phyloP scores from a whole-genome alignment of 2,888 invertebrate genomes.

The Phlogophora meticulosa region DNA sequence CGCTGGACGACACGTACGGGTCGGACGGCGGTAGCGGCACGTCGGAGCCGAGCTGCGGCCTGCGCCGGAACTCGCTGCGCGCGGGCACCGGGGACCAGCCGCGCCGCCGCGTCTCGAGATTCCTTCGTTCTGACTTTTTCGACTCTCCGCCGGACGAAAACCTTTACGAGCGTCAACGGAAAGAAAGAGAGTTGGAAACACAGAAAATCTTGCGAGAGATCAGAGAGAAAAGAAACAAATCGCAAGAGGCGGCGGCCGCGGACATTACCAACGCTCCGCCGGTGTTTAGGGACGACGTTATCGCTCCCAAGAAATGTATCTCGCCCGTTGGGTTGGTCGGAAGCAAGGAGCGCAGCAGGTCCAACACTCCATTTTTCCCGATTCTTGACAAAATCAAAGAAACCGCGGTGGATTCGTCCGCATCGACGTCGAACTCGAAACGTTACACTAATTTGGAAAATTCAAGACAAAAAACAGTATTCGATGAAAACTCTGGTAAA shows the following conservation, averaged over 20 bases:
- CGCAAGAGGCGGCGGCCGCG: conserved; percentile 76
- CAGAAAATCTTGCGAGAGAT: conserved; percentile 93
- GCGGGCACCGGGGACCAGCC: conserved; percentile 80
- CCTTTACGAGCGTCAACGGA: conserved; percentile 91
- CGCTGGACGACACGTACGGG: conserved; percentile 80
- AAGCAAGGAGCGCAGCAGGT: conserved; percentile 86
- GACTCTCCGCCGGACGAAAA: conserved; percentile 93
- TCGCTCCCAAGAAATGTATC: conserved; percentile 77
- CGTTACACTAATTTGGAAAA: conserved; percentile 66
- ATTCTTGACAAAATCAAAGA: conserved; percentile 89
- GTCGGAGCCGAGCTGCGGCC: conserved; percentile 73
- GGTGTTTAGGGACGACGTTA: conserved; percentile 73
- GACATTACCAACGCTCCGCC: conserved; percentile 71
- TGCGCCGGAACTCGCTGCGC: conserved; percentile 80
- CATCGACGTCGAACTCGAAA: conserved; percentile 65
- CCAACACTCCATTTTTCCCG: conserved; percentile 88
- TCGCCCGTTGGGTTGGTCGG: conserved; percentile 80
- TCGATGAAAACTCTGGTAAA: conserved; percentile 77
- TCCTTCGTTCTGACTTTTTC: conserved; percentile 95
- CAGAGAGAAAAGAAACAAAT: conserved; percentile 91
- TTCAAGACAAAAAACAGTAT: conserved; percentile 70
- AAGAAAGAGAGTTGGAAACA: conserved; percentile 93
- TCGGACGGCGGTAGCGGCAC: conserved; percentile 79
- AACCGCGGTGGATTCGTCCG: conserved; percentile 77
- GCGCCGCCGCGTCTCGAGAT: conserved; percentile 92